These are phyloP conservation scores for Characodon lateralis DNA, from an alignment of 2,797 vertebrate species.

Conservation along the genomic window DNA sequence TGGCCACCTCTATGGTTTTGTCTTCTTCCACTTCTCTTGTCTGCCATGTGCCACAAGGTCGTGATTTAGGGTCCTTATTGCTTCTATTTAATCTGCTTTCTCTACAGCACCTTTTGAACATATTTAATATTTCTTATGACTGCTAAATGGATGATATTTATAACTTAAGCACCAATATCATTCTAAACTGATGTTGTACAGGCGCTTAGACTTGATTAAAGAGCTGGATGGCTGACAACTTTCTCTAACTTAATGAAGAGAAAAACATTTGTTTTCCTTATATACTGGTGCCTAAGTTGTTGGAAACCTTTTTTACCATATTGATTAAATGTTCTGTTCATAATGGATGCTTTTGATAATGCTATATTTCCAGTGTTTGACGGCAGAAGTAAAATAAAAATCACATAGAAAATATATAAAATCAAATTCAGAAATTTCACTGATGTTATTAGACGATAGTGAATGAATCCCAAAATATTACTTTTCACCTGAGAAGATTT, in stretches of 20 bases:
- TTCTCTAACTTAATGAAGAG: too few relatives aligned
- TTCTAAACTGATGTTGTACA: not conserved
- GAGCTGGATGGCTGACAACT: not conserved
- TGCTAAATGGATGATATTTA: not conserved
- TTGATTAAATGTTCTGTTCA: not conserved
- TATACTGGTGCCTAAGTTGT: not conserved
- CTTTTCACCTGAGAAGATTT: not conserved
- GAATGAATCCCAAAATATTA: not conserved
- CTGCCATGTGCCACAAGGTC: not conserved
- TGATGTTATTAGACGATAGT: not conserved
- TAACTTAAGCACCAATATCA: not conserved
- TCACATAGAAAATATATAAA: not conserved
- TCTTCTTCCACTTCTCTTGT: not conserved
- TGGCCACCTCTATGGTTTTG: not conserved
- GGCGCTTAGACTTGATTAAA: not conserved
- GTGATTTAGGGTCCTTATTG: not conserved
- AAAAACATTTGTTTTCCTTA: not conserved
- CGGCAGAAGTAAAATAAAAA: not conserved
- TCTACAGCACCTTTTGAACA: not conserved
- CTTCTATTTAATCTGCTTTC: not conserved
- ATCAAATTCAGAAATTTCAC: not conserved
- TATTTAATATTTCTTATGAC: not conserved
- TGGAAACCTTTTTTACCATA: not conserved
- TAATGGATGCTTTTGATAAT: not conserved
- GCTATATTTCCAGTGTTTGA: not conserved